Evolutionary conservation across 2,113 vertebrate genomes (phyloP).

Genomic region (Pelusios castaneus): DNA sequence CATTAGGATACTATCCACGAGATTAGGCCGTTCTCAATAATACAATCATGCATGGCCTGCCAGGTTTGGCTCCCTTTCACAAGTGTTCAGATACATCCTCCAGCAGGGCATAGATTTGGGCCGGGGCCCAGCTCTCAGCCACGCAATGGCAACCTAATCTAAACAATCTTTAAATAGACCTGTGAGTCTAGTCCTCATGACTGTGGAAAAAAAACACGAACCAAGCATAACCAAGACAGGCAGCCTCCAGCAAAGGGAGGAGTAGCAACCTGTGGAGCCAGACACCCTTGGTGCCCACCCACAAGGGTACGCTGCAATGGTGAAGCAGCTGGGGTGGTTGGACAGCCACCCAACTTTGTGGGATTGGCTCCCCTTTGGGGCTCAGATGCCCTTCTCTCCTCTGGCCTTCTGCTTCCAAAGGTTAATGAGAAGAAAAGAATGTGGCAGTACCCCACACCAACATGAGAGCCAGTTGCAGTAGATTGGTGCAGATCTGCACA

Average conservation of each 20-base stretch:
- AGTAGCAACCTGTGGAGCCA: neutral
- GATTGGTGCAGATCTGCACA: neutral
- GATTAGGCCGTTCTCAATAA: too few species aligned
- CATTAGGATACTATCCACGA: neutral
- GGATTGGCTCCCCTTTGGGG: neutral
- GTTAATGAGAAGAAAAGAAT: neutral
- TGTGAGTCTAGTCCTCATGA: neutral
- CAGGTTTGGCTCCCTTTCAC: too few species aligned
- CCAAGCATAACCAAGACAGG: neutral
- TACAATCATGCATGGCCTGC: too few species aligned
- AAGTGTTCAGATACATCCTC: neutral
- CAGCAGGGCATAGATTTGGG: neutral
- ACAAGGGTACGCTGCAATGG: neutral
- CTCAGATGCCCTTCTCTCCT: neutral
- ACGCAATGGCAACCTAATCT: neutral
- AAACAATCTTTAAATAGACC: neutral
- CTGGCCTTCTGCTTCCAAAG: neutral
- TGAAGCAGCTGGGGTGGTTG: neutral
- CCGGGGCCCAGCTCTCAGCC: too few species aligned
- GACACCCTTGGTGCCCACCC: neutral
- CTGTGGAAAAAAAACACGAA: neutral
- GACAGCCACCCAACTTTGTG: neutral
- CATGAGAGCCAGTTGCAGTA: rapidly evolving
- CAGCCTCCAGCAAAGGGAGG: neutral
- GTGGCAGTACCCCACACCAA: neutral